A percentile compares a stretch with the other conserved stretches of the same genome.
These are phyloP conservation scores for Ophioninae sp. DNA, from an alignment of 2,888 invertebrate genomes.

Conservation along the genomic window DNA sequence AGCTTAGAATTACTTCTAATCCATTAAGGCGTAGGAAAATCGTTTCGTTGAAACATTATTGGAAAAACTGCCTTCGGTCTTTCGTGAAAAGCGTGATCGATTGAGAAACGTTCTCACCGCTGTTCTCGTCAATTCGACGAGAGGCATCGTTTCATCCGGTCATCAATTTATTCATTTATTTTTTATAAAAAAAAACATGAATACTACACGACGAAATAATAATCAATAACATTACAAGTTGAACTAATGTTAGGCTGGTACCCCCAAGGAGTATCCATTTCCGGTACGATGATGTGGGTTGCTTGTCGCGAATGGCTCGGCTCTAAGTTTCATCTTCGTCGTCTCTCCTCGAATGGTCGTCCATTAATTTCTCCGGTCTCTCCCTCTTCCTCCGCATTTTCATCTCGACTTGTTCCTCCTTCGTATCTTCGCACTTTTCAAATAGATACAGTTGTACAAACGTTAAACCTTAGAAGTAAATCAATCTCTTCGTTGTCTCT, in stretches of 20 bases:
- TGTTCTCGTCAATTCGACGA: constrained; percentile 6
- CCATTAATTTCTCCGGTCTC: constrained; percentile 19
- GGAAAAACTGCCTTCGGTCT: background rate
- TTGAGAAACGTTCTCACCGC: background rate
- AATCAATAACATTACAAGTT: constrained; percentile 65
- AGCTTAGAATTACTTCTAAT: too few relatives aligned
- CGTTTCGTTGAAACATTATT: too few relatives aligned
- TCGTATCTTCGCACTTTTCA: constrained; percentile 39
- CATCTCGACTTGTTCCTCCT: constrained; percentile 29
- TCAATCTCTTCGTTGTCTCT: constrained; percentile 79
- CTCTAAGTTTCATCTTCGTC: constrained; percentile 68
- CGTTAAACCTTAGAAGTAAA: constrained; percentile 55
- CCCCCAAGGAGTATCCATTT: constrained; percentile 62
- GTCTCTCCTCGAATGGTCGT: constrained; percentile 8
- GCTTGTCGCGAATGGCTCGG: constrained; percentile 75
- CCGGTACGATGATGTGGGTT: constrained; percentile 61
- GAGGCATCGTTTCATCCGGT: constrained; percentile 15
- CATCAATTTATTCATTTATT: constrained; percentile 71
- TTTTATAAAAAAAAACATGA: constrained; percentile 77
- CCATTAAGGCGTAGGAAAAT: too few relatives aligned
- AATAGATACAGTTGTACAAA: constrained; percentile 74
- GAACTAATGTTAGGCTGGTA: constrained; percentile 74
- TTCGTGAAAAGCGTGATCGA: background rate
- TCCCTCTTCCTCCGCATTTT: constrained; percentile 5
- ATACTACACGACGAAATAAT: constrained; percentile 76